Evolutionary conservation across 1,140 invertebrate species (phyloP), one percentile per base, ranked within the genome.

Genomic region (Diploscapter pachys): DNA sequence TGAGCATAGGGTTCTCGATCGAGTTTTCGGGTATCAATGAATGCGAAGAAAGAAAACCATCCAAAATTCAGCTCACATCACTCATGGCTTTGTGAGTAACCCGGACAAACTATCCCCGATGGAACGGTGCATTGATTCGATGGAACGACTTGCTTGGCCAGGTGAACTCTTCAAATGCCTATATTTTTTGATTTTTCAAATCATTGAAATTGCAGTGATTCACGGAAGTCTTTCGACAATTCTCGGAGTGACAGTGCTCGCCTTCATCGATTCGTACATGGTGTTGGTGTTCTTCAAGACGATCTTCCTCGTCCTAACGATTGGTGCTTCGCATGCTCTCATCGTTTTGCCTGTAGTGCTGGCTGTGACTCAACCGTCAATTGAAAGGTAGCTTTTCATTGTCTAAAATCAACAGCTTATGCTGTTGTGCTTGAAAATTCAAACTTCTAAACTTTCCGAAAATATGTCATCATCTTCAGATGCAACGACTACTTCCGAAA

Each of bases 11-110:
- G 5, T 87, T 88, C 78, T 88, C 87, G 8, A 85, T 88, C n/a
- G 87, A 88, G 78, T 98, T 96, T 85, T 95, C 94, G 0, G 66
- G 63, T 65, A 31, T 9, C 63, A 9, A 31, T 65, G 51, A 13
- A 6, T 31, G 9, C 51, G 8, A 65, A 9, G 8, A 9, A 8
- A 11, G 8, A 8, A 9, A 8, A 65, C 2, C 8, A 31, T 50
- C 51, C 51, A 13, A 8, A 9, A 2, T 65, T 8, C 31, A 65
- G 95, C 95, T 4, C 95, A 98, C 82, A 96, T 98, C 61, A 96
- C 94, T 79, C 96, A 98, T 83, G 93, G 93, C 0, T 98, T 95
- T 85, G 94, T 97, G 91, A 91, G 93, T 13, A 81, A 83, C 11
- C 73, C 81, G 6, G 78, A 79, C 5, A 78, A 80, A 64, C 69